Base-by-base conservation (phyloP, 2,888 invertebrate species). In the Chromoteleia sp. region DNA sequence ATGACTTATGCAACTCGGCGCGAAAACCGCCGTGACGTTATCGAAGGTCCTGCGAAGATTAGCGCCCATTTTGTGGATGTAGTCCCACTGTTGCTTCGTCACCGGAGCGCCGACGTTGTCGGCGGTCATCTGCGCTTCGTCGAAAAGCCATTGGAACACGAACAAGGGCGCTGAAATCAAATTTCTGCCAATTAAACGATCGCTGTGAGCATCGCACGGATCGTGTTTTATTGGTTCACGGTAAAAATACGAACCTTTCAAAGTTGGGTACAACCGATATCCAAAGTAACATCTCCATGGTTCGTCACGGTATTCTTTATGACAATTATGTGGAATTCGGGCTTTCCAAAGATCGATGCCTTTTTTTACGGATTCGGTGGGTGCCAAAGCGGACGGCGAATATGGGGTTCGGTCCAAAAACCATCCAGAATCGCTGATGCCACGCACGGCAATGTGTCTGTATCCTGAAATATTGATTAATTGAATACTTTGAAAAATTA, bases 241-340 rank as follows among this genome's bases (percentile, higher is more conserved):
- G 25, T 48, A 21, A 45, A 70, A 75, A 61, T 65, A 93, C 92
- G 5, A 8, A 96, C 96, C 94, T 91, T 96, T 95, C 17, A 98
- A 92, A 6, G 97, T 96, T 10, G 97, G 96, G 91, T 98, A 98
- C 1, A 98, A 92, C 17, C 96, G 93, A 90, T 98, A 97, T 3
- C 98, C 98, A 88, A 98, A 98, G 90, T 97, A 98, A 89, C 98
- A 98, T 82, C 96, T 93, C 98, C 98, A 98, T 0, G 96, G 96
- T 87, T 97, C 97, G 0, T 93, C 90, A 2, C 93, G 92, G 87
- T 97, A 94, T 74, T 94, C 93, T 52, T 94, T 93, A 17, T 94
- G 93, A 90, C 98, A 98, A 8, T 95, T 94, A 48, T 94, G 94
- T 0, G 98, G 98, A 56, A 98, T 94, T 59, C 94, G 94, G 0